Evolutionary conservation across 2,797 vertebrate species (phyloP).

Genomic region (Petrocephalus schoutedeni): DNA sequence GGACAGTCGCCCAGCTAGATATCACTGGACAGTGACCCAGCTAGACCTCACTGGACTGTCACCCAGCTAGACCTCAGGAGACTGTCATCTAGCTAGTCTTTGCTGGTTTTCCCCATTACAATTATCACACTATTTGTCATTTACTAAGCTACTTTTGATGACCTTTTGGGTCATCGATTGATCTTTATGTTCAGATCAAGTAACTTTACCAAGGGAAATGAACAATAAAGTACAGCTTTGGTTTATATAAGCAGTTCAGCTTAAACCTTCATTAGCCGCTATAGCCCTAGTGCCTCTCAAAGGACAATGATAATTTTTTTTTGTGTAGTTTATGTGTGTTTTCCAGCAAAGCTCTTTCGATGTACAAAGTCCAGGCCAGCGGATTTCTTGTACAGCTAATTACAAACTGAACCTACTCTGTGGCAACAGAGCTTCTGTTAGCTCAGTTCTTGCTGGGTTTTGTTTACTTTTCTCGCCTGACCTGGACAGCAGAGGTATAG

Average conservation of each 20-base stretch:
- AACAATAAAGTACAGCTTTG: neutral
- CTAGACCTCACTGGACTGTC: neutral
- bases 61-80: neutral
- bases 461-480: neutral
- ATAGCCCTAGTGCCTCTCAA: no score
- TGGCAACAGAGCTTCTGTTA: neutral
- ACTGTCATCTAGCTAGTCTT: neutral
- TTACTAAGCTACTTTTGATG: neutral
- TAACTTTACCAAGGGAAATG: neutral
- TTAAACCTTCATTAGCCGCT: no score
- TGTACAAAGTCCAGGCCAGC: no score
- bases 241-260: neutral
- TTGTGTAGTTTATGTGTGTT: no score
- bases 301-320: no score
- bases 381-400: no score
- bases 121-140: neutral
- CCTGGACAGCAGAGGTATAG: neutral
- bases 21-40: no score
- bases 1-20: neutral
- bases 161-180: neutral
- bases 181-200: neutral
- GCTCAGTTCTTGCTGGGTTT: neutral
- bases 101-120: neutral
- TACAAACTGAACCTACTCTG: neutral
- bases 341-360: no score